phyloP scores from a whole-genome alignment of 2,113 vertebrate genomes.

The Myotis davidii region DNA sequence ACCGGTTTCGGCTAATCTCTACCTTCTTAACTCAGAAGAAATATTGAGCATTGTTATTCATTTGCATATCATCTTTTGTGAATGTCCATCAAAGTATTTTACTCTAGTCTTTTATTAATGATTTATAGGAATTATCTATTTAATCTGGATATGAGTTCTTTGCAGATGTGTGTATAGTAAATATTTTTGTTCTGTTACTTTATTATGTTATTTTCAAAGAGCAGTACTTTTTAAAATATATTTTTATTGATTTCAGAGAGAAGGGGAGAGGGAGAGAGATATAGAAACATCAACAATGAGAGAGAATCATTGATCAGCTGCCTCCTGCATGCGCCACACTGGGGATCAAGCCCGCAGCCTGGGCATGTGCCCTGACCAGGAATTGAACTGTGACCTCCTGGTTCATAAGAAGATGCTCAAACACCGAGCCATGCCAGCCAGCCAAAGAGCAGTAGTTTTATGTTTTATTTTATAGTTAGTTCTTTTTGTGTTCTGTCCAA shows the following conservation, averaged over 20 bases:
- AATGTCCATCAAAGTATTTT: not conserved
- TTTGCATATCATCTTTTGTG: not conserved
- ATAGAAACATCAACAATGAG: too few relatives aligned
- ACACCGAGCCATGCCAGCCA: too few relatives aligned
- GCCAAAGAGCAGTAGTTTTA: not conserved
- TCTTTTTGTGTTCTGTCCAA: not conserved
- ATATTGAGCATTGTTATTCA: not conserved
- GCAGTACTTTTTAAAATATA: too few relatives aligned
- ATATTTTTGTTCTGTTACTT: constrained; percentile 6
- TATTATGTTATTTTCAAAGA: constrained; percentile 5
- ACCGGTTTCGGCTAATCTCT: too few relatives aligned
- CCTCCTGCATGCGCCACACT: too few relatives aligned
- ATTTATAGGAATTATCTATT: not conserved
- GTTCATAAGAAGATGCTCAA: too few relatives aligned
- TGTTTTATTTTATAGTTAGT: not conserved
- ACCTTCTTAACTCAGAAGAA: not conserved
- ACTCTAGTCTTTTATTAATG: not conserved
- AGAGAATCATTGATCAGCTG: too few relatives aligned
- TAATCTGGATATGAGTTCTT: not conserved
- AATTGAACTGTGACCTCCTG: too few relatives aligned
- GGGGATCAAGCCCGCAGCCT: too few relatives aligned
- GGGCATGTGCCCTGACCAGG: too few relatives aligned
- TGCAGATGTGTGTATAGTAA: not conserved
- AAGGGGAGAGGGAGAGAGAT: too few relatives aligned
- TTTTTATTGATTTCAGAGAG: too few relatives aligned